Evolutionary conservation across 2,888 invertebrate species (phyloP), one percentile per base, ranked within the genome.

Genomic region (Rotaria sp.): DNA sequence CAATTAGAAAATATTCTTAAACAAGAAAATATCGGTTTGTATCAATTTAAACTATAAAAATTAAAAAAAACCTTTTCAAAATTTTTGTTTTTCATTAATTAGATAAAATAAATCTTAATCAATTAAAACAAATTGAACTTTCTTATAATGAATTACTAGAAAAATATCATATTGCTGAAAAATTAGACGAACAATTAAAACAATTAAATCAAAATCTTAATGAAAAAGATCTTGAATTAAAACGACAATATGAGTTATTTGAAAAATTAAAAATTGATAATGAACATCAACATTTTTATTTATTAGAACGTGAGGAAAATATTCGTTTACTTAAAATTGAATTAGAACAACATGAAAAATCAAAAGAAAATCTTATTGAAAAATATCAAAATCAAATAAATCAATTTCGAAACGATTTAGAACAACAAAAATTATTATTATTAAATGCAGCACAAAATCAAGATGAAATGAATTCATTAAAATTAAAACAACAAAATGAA

Each of bases 171-270:
- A 45, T 80, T 13, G 26, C 45, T 41, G 11, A 45, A n/a, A 26
- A 80, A 80, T n/a, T 80, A 45, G 45, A 80, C 13, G 80, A 80
- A 80, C 80, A 45, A 26, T 45, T 80, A 10, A 45, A 80, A 80
- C 24, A 41, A 10, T 30, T 80, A 26, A 38, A 80, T 26, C 41
- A 80, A n/a, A 45, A 80, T 18, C 13, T 80, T 10, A 41, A 38
- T 11, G 75, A 80, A 13, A 80, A 80, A 80, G 75, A 80, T 26
- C 41, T 45, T 8, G 41, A 80, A 45, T 80, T 80, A 2, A 26
- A 38, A 41, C 38, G 26, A 24, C 41, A 80, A 45, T 1, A n/a
- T n/a, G 21, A 67, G 4, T 35, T 67, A 35, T 67, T 38, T 35
- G 35, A 67, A 3, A 67, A 35, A 35, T 30, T 67, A 5, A 67